Evolutionary conservation across 2,888 invertebrate genomes (phyloP).

Genomic region (Halictus ligatus): DNA sequence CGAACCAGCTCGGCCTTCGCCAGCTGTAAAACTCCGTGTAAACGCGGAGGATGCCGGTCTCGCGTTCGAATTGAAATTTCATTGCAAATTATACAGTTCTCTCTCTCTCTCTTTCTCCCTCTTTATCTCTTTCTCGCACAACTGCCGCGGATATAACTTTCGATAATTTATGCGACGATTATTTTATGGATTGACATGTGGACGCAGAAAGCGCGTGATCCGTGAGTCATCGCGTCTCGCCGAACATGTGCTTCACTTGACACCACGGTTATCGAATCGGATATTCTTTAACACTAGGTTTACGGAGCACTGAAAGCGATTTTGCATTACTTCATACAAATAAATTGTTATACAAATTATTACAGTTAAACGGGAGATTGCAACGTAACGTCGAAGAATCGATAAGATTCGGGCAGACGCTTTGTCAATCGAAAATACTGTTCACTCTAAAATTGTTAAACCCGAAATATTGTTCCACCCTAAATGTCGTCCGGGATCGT

Average conservation of each 20-base stretch:
- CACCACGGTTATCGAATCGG: neutral
- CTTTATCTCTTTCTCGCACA: neutral
- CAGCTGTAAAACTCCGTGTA: neutral
- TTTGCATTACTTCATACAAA: no score
- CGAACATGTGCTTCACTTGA: neutral
- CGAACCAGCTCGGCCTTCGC: neutral
- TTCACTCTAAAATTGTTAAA: no score
- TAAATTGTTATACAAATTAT: no score
- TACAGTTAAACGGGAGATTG: neutral
- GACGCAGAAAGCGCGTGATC: neutral
- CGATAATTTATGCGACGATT: neutral
- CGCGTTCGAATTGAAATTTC: neutral
- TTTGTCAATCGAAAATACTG: neutral
- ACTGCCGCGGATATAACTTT: neutral
- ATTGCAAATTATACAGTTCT: neutral
- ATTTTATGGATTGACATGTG: neutral
- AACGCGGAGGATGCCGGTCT: neutral
- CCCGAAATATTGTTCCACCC: no score
- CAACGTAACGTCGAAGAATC: neutral
- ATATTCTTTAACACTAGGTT: no score
- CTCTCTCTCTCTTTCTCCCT: neutral
- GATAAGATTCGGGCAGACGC: neutral
- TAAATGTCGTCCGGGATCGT: neutral
- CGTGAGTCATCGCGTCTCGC: neutral
- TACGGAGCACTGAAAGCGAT: no score